Evolutionary conservation across 2,888 invertebrate species (phyloP), one percentile per base, ranked within the genome.

Genomic region (Leptogaster cylindrica): DNA sequence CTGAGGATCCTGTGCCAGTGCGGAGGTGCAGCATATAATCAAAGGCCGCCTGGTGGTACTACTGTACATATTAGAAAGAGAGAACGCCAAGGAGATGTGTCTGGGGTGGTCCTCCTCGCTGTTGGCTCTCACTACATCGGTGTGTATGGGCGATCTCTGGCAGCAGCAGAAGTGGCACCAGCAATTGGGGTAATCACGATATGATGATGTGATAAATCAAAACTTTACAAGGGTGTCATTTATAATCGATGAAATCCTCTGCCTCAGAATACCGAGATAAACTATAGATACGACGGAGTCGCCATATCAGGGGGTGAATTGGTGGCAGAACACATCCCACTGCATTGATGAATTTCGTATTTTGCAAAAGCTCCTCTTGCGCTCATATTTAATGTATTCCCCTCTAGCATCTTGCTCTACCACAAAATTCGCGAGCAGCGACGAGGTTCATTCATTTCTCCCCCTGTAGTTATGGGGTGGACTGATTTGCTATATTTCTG

Each of bases 171-270:
- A 27, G 25, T 41, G 41, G 6, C 25, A 14, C 14, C 16, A 36
- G 50, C 4, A 20, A n/a, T n/a, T n/a, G n/a, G n/a, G n/a, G n/a
- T n/a, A n/a, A n/a, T 27, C 25, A 51, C 27, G 36, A 63, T 44
- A 41, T 20, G 31, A 39, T 31, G 50, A 39, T 27, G 50, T 64
- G 28, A 58, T 66, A 58, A 66, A 66, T 66, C 58, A 66, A 58
- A 66, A 31, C 18, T 44, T 50, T 31, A 48, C 31, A 7, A 16
- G n/a, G 20, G 12, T 66, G 48, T 66, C 66, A 66, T 58, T 58
- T 58, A 44, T 58, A 58, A 66, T 58, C 66, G 66, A 48, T 66
- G 44, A 58, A 33, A 44, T 14, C 20, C 33, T 16, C 23, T 44
- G 63, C 8, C n/a, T 25, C 18, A 63, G n/a, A n/a, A n/a, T n/a